Conservation (phyloP, 1,140 invertebrate species). For the Papilio polyxenes region DNA sequence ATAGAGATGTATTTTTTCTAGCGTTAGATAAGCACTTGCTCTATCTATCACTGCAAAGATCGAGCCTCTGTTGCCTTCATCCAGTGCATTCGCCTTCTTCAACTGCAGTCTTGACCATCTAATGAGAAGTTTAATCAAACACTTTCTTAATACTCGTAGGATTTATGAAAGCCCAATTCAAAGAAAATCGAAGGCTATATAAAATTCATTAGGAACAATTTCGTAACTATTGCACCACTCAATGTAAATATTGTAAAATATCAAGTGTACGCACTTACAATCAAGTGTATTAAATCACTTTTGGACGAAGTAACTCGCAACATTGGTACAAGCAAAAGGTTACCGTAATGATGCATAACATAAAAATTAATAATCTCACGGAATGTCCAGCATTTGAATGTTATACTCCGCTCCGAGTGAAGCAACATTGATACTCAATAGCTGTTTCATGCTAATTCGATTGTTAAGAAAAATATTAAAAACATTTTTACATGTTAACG, state of each 20-base stretch:
- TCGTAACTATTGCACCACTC: conserved; percentile 1
- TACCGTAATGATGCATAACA: conserved; percentile 26
- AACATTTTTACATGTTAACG: conserved; percentile 26
- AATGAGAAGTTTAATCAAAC: no score
- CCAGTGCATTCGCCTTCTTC: no score
- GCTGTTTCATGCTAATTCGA: conserved; percentile 32
- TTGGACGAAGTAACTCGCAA: conserved; percentile 9
- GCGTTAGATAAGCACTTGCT: no score
- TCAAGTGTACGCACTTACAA: conserved; percentile 6
- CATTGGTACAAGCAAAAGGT: conserved; percentile 25
- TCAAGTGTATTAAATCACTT: conserved; percentile 25
- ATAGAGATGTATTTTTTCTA: neutral
- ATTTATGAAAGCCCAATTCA: neutral
- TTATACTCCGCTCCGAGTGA: conserved; percentile 7
- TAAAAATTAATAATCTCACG: conserved; percentile 34
- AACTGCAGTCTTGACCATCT: neutral
- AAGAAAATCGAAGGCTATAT: neutral
- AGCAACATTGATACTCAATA: conserved; percentile 24
- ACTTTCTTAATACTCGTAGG: no score
- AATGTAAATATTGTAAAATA: conserved; percentile 25
- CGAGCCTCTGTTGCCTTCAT: neutral
- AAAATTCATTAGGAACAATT: neutral
- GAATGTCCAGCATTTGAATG: conserved; percentile 20
- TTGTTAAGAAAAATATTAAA: conserved; percentile 33
- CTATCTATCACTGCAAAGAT: neutral